These are phyloP conservation scores for Ooceraea biroi DNA, from an alignment of 1,140 invertebrate species.

Conservation along the genomic window DNA sequence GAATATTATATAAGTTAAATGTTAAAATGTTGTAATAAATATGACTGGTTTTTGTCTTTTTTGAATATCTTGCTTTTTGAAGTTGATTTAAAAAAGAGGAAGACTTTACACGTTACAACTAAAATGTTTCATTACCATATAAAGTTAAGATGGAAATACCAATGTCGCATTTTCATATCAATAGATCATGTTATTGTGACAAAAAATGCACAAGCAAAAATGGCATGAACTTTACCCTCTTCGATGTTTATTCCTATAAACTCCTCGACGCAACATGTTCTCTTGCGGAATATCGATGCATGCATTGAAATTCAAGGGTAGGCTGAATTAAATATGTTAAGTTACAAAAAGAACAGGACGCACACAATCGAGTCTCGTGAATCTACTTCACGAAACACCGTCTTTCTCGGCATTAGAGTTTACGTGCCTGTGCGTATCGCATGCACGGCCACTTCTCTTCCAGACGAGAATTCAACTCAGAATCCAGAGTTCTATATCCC, in stretches of 20 bases:
- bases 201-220: not conserved
- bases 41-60: not conserved
- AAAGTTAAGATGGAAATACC: not conserved
- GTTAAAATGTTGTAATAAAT: constrained; percentile 10
- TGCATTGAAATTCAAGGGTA: no score
- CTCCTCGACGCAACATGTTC: not conserved
- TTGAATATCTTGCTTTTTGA: not conserved
- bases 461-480: not conserved
- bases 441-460: not conserved
- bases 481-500: constrained; percentile 1
- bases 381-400: not conserved
- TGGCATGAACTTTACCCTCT: constrained; percentile 9
- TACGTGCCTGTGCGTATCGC: not conserved
- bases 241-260: not conserved
- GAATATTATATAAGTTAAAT: not conserved
- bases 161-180: constrained; percentile 1
- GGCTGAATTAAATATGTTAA: constrained; percentile 16
- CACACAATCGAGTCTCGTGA: not conserved
- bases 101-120: not conserved
- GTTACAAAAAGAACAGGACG: not conserved
- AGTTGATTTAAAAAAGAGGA: not conserved
- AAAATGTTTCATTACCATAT: not conserved
- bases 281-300: no score
- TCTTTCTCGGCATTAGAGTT: constrained; percentile 20
- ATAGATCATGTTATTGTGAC: not conserved